These are phyloP conservation scores for Grapholita molesta DNA, from an alignment of 1,140 invertebrate genomes.

Conservation along the genomic window DNA sequence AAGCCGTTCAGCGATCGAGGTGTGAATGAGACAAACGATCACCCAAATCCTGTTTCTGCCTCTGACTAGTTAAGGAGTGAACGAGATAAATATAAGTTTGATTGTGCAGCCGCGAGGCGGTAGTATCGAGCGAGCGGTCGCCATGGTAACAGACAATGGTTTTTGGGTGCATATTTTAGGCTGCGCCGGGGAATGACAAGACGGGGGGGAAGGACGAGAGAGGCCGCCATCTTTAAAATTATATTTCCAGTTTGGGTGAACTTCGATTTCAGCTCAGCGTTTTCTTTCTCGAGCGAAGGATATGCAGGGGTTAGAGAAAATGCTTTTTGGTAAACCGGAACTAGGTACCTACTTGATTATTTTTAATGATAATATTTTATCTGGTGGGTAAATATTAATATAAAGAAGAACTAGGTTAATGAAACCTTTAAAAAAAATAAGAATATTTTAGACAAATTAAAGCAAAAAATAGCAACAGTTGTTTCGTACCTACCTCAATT, in stretches of 20 bases:
- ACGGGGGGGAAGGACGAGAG: constrained; percentile 42
- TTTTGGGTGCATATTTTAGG: constrained; percentile 79
- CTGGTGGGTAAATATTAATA: background rate
- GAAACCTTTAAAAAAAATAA: too few relatives aligned
- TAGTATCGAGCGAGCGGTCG: constrained; percentile 71
- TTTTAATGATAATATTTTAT: background rate
- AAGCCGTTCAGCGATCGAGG: constrained; percentile 63
- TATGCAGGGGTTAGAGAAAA: constrained; percentile 29
- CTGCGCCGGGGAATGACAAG: constrained; percentile 56
- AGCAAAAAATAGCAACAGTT: too few relatives aligned
- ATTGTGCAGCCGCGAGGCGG: constrained; percentile 49
- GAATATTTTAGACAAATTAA: too few relatives aligned
- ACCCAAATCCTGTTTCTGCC: constrained; percentile 58
- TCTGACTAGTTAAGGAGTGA: constrained; percentile 60
- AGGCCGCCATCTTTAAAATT: constrained; percentile 77
- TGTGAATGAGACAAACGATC: constrained; percentile 43
- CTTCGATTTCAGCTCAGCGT: constrained; percentile 49
- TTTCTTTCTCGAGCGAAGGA: constrained; percentile 36
- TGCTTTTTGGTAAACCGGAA: background rate
- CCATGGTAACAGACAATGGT: constrained; percentile 76
- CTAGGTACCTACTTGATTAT: background rate
- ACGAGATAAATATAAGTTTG: constrained; percentile 65
- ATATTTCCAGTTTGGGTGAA: constrained; percentile 71
- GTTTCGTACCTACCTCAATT: too few relatives aligned
- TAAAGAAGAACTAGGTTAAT: too few relatives aligned